Base-by-base conservation (phyloP, 2,888 invertebrate genomes). In the Phoenoteleia sp. region DNA sequence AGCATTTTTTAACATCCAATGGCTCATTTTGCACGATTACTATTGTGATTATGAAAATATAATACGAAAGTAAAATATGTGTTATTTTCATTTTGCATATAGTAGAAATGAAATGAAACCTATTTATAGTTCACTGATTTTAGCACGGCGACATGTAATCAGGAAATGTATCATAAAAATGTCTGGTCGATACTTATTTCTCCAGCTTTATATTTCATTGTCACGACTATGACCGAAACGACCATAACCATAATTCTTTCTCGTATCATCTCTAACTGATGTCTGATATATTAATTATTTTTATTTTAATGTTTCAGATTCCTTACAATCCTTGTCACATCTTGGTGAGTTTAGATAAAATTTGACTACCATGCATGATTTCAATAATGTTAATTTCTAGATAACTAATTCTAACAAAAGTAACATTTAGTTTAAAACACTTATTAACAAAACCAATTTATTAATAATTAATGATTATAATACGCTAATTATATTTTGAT, bases 221-320 rank as follows among this genome's bases (percentile, higher is more conserved):
- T 69, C 58, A 82, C 54, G 58, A 58, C 23, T 33, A 36, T 19
- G 42, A 58, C 39, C 39, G 27, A 19, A 33, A 15, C 54, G 66
- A 62, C 25, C 74, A n/a, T n/a, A n/a, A n/a, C 21, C 21, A 21
- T 21, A n/a, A 11, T 29, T 33, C 49, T 27, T 36, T 49, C 39
- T 25, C 36, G 7, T 47, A 21, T 36, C 27, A 47, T n/a, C n/a
- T n/a, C n/a, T n/a, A n/a, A n/a, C n/a, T n/a, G n/a, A n/a, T n/a
- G n/a, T 29, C 39, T 29, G 39, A 39, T 36, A 52, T 45, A 67
- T 52, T 74, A 74, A 72, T 72, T 39, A 33, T 86, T 77, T 88
- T 91, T 85, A 75, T 89, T 90, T 89, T 91, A 86, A 86, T 92
- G 92, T 93, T 93, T 91, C 93, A 93, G 93, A 92, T 92, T 91